Evolutionary conservation across 1,140 invertebrate genomes (phyloP).

Genomic region (Episyrphus balteatus): DNA sequence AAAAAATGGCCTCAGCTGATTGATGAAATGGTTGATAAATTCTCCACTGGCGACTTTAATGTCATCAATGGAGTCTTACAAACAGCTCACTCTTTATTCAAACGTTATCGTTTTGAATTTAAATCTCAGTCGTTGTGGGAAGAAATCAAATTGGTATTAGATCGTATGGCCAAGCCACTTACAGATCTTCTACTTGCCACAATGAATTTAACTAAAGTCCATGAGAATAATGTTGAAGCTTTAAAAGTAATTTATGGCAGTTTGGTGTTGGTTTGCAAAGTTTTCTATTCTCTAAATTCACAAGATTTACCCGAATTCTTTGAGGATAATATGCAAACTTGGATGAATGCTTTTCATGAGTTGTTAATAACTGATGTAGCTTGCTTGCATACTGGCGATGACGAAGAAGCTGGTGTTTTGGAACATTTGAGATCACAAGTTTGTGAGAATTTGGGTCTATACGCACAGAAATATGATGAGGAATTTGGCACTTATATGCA

Average conservation of each 20-base stretch:
- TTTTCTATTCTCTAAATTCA: constrained; percentile 93
- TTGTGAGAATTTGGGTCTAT: constrained; percentile 88
- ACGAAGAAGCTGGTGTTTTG: constrained; percentile 80
- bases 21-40: constrained; percentile 84
- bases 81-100: constrained; percentile 93
- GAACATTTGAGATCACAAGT: constrained; percentile 90
- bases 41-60: constrained; percentile 83
- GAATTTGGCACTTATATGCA: constrained; percentile 84
- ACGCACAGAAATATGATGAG: constrained; percentile 96
- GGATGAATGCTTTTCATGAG: constrained; percentile 85
- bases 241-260: constrained; percentile 84
- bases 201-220: constrained; percentile 66
- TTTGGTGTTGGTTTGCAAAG: constrained; percentile 81
- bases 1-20: constrained; percentile 87
- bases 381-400: constrained; percentile 56
- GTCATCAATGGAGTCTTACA: constrained; percentile 89
- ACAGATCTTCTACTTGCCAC: constrained; percentile 86
- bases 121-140: constrained; percentile 90
- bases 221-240: constrained; percentile 67
- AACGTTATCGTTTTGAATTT: constrained; percentile 90
- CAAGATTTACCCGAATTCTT: constrained; percentile 98
- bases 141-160: constrained; percentile 94
- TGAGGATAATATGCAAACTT: constrained; percentile 90
- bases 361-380: constrained; percentile 70
- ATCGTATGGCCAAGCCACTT: constrained; percentile 84